phyloP scores from a whole-genome alignment of 2,113 vertebrate species.

The Leuciscus idus region DNA sequence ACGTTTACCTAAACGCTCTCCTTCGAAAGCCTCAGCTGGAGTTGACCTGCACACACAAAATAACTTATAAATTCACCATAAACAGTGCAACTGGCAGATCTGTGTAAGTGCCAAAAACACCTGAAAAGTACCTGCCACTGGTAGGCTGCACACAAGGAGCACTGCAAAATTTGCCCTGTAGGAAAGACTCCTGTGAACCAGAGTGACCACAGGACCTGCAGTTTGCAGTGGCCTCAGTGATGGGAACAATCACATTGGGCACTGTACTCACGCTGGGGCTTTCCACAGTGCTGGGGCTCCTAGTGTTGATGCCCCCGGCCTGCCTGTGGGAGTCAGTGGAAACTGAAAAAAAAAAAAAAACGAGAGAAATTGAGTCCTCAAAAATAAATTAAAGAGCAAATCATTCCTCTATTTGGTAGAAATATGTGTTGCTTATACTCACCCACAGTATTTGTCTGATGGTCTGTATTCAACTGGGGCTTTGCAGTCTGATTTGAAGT shows the following conservation, averaged over 20 bases:
- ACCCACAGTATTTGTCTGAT: constrained; percentile 7
- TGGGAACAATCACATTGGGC: constrained; percentile 56
- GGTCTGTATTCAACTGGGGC: constrained; percentile 19
- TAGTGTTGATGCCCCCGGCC: constrained; percentile 45
- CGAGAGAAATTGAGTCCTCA: not conserved
- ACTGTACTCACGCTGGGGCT: constrained; percentile 63
- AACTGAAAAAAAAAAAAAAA: constrained; percentile 37
- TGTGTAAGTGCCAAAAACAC: not conserved
- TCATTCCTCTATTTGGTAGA: not conserved
- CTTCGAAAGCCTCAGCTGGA: constrained; percentile 72
- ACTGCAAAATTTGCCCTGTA: constrained; percentile 80
- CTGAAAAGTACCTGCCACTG: constrained; percentile 73
- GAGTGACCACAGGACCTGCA: constrained; percentile 71
- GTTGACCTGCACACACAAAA: constrained; percentile 66
- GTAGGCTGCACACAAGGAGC: constrained; percentile 76
- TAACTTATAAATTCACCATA: not conserved
- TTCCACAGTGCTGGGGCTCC: constrained; percentile 34
- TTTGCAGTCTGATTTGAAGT: constrained; percentile 20
- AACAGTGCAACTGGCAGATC: not conserved
- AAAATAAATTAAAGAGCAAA: not conserved
- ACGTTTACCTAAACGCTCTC: constrained; percentile 82
- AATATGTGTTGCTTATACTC: not conserved
- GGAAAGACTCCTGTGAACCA: constrained; percentile 72
- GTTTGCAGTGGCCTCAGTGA: constrained; percentile 65
- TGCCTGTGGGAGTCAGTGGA: constrained; percentile 64